phyloP scores from a whole-genome alignment of 2,113 vertebrate species.

The Hemiscyllium ocellatum region DNA sequence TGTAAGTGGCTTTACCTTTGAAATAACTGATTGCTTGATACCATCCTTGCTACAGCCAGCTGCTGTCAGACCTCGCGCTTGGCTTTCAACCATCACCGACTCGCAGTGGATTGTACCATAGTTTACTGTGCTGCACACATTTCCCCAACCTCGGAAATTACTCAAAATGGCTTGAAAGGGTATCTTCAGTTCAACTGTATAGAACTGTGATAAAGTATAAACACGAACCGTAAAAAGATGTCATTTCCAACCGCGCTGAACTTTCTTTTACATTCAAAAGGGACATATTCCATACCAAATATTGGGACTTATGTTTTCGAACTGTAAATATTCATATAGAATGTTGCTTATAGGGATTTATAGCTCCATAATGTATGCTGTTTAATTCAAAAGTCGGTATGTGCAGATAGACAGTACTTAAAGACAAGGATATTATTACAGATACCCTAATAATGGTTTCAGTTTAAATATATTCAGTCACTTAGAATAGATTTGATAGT shows the following conservation, averaged over 20 bases:
- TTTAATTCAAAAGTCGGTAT: neutral
- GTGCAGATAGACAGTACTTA: neutral
- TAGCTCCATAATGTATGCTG: neutral
- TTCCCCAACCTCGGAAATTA: slow-evolving; percentile 76
- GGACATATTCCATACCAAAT: neutral
- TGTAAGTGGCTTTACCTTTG: neutral
- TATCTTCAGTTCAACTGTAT: slow-evolving; percentile 68
- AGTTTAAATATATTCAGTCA: neutral
- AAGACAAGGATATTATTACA: neutral
- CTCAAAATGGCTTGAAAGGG: slow-evolving; percentile 69
- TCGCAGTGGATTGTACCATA: slow-evolving; percentile 71
- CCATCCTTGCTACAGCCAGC: neutral
- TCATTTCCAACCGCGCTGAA: neutral
- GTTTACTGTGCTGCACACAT: slow-evolving; percentile 58
- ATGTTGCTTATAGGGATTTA: neutral
- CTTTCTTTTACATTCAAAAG: neutral
- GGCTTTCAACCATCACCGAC: slow-evolving; percentile 20
- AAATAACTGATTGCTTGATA: neutral
- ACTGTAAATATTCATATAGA: neutral
- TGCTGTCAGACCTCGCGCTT: neutral
- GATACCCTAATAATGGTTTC: neutral
- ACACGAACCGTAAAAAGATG: slow-evolving; percentile 79
- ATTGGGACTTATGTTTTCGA: neutral
- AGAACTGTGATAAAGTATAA: slow-evolving; percentile 91
- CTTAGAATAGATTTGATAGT: neutral